phyloP scores from a whole-genome alignment of 2,113 vertebrate genomes.

The Kryptolebias marmoratus region DNA sequence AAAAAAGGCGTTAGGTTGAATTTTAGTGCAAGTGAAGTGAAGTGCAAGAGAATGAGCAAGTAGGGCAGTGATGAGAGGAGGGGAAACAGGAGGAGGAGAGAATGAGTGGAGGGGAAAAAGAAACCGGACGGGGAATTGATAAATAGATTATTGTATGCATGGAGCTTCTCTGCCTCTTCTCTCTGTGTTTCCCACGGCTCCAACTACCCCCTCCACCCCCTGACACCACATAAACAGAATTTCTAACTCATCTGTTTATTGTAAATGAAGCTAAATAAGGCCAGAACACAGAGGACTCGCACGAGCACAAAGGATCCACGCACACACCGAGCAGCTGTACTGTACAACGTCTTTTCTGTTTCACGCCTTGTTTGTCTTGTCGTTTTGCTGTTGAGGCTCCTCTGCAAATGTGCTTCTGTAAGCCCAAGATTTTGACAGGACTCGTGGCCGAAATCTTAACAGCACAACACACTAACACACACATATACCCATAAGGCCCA shows the following conservation, averaged over 20 bases:
- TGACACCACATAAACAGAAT: slow-evolving; percentile 67
- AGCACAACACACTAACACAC: slow-evolving; percentile 23
- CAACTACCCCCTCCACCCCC: slow-evolving; percentile 24
- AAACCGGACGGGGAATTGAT: slow-evolving; percentile 64
- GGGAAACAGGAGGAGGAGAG: slow-evolving; percentile 58
- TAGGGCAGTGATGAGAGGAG: slow-evolving; percentile 67
- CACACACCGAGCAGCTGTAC: slow-evolving; percentile 35
- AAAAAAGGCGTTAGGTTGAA: slow-evolving; percentile 58
- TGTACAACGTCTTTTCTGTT: slow-evolving; percentile 43
- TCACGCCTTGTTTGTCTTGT: slow-evolving; percentile 57
- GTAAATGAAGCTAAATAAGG: slow-evolving; percentile 72
- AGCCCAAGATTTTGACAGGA: slow-evolving; percentile 53
- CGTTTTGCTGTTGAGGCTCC: slow-evolving; percentile 34
- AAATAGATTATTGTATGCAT: slow-evolving; percentile 74
- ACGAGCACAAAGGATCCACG: slow-evolving; percentile 24
- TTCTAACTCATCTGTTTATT: slow-evolving; percentile 72
- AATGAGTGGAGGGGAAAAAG: slow-evolving; percentile 49
- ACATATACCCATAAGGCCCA: slow-evolving; percentile 1
- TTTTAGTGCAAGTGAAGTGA: slow-evolving; percentile 35
- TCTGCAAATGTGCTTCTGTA: slow-evolving; percentile 54
- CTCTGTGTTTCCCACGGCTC: slow-evolving; percentile 58
- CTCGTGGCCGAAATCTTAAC: slow-evolving; percentile 46
- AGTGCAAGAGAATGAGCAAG: slow-evolving; percentile 69
- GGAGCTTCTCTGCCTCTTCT: slow-evolving; percentile 51
- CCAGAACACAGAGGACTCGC: slow-evolving; percentile 63